Conservation (phyloP, 2,888 invertebrate species). For the Caenorhabditis doughertyi region DNA sequence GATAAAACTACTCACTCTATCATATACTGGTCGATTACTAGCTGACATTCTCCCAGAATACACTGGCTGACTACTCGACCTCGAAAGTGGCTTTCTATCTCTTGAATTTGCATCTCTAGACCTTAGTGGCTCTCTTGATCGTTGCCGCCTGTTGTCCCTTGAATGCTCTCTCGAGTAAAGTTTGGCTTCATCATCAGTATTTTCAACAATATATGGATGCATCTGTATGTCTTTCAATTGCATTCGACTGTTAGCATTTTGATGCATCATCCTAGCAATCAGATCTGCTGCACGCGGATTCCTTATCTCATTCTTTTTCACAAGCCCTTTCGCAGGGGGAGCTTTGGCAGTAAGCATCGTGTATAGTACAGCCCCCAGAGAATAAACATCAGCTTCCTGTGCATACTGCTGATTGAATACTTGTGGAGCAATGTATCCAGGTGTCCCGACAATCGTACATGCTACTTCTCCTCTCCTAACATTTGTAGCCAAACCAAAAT, state of each 20-base stretch:
- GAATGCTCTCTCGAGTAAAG: conserved; percentile 29
- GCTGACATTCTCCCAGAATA: not conserved
- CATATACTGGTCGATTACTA: conserved; percentile 4
- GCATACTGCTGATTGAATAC: conserved; percentile 59
- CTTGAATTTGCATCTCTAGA: conserved; percentile 11
- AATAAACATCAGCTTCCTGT: conserved; percentile 66
- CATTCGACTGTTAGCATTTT: conserved; percentile 37
- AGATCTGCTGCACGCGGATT: conserved; percentile 48
- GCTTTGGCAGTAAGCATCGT: conserved; percentile 65
- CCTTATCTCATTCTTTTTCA: not conserved
- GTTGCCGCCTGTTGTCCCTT: conserved; percentile 9
- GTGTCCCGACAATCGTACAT: conserved; percentile 72
- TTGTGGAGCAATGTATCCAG: conserved; percentile 75
- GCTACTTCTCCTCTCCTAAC: conserved; percentile 53
- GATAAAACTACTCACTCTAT: conserved; percentile 4
- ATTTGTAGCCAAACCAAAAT: conserved; percentile 72
- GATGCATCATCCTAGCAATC: conserved; percentile 61
- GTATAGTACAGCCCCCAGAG: conserved; percentile 66
- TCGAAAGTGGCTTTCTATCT: not conserved
- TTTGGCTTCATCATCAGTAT: conserved; percentile 26
- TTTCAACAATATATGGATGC: conserved; percentile 22
- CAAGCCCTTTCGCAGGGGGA: conserved; percentile 57
- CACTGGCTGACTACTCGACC: conserved; percentile 35
- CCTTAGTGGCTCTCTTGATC: conserved; percentile 21
- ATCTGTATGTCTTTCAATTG: conserved; percentile 38